Evolutionary conservation across 2,888 invertebrate species (phyloP).

Genomic region (Euzophera pinguis): DNA sequence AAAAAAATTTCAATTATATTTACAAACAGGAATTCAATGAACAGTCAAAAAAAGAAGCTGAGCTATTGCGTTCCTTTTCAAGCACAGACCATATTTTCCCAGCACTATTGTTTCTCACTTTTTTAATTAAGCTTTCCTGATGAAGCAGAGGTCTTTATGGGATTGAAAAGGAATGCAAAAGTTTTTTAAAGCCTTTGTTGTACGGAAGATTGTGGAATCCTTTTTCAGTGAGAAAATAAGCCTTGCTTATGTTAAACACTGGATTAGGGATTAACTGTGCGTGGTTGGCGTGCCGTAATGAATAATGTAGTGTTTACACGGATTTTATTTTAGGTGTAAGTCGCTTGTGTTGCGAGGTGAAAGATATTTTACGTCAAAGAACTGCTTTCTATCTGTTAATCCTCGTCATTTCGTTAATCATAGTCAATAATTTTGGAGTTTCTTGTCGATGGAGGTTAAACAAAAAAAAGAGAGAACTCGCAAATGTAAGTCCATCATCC

Average conservation of each 20-base stretch:
- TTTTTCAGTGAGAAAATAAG: slow-evolving; percentile 6
- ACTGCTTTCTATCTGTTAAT: too few species aligned
- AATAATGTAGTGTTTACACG: too few species aligned
- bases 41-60: background rate
- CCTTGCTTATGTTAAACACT: background rate
- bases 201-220: slow-evolving; percentile 5
- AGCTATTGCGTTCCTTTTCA: background rate
- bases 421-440: too few species aligned
- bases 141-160: slow-evolving; percentile 24
- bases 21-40: background rate
- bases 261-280: slow-evolving; percentile 1
- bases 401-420: too few species aligned
- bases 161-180: slow-evolving; percentile 20
- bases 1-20: background rate
- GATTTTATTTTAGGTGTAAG: too few species aligned
- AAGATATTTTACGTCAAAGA: too few species aligned
- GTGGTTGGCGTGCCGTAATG: background rate
- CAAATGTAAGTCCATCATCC: too few species aligned
- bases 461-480: too few species aligned
- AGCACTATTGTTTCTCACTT: slow-evolving; percentile 19
- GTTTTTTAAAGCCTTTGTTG: slow-evolving; percentile 14
- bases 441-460: too few species aligned
- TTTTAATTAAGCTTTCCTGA: slow-evolving; percentile 25
- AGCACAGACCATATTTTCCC: slow-evolving; percentile 17
- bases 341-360: too few species aligned